Percentiles rank a stretch among this genome's conserved stretches.
Evolutionary conservation across 2,888 invertebrate genomes (phyloP).

Genomic region (Dynastes hyllus): DNA sequence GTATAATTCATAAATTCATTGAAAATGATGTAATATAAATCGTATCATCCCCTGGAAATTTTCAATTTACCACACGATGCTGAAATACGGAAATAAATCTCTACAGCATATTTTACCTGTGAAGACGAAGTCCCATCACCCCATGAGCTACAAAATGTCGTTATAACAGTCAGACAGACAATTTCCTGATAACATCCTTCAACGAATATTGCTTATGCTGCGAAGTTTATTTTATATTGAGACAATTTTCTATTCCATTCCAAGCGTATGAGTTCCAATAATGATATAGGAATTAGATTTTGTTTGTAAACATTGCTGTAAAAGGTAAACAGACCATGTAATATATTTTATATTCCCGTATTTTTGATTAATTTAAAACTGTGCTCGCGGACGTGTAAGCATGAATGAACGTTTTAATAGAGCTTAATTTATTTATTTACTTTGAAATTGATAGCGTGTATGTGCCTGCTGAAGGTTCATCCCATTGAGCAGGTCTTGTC

Average conservation of each 20-base stretch:
- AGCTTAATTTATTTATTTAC: constrained; percentile 20
- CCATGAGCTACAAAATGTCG: constrained; percentile 15
- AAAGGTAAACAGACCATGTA: too few relatives aligned
- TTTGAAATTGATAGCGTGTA: background rate
- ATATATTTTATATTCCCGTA: too few relatives aligned
- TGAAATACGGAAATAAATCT: background rate
- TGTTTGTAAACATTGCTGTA: background rate
- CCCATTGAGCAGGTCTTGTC: too few relatives aligned
- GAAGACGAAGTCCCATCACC: background rate
- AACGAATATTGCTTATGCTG: background rate
- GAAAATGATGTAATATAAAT: background rate
- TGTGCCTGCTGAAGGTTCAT: background rate
- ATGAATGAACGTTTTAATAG: constrained; percentile 20
- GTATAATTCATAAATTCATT: too few relatives aligned
- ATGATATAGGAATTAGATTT: constrained; percentile 1
- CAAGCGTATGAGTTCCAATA: background rate
- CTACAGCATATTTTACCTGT: background rate
- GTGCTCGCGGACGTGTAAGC: background rate
- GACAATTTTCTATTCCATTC: constrained; percentile 1
- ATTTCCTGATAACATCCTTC: constrained; percentile 21
- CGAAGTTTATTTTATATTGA: background rate
- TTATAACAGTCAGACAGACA: background rate
- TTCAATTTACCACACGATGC: background rate
- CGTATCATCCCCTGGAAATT: background rate
- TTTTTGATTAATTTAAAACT: too few relatives aligned